Evolutionary conservation across 2,888 invertebrate genomes (phyloP), one percentile per base, ranked within the genome.

Genomic region (Megastigmus dorsalis): DNA sequence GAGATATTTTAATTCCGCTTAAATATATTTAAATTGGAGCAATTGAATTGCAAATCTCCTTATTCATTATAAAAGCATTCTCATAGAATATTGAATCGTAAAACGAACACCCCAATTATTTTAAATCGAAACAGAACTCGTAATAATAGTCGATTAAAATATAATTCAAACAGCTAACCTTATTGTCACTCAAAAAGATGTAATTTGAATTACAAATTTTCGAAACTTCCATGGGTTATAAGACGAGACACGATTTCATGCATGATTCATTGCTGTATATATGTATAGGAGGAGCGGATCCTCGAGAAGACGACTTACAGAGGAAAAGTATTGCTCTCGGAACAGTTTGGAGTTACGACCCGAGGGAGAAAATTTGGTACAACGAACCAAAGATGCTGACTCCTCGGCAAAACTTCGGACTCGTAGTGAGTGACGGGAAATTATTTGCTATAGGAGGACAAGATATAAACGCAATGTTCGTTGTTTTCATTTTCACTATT

Each of bases 391-490:
- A 90, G 13, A 89, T 94, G 79, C 89, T 90, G 18, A 89, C 90
- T 26, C 89, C 92, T 0, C 89, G 93, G 79, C 92, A 93, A 84
- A 92, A 93, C 87, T 94, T 94, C 81, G 93, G 93, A 0, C 88
- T 93, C 4, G 91, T 93, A n/a, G 92, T 91, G 1, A 90, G 91
- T 79, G 90, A 91, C 26, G 91, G 91, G 85, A 91, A 91, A n/a
- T 88, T 94, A 79, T 93, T 91, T 80, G 93, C 93, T 3, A 92
- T 94, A 75, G 94, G 94, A 0, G 94, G 94, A 6, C 92, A 93
- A 86, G 92, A 92, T 83, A 90, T 90, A 75, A 90, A 90, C 81
- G 91, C 92, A 83, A 90, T 90, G 89, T 89, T 78, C 82, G 82
- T 78, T 54, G 3, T 20, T 55, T 41, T 55, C 5, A 55, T 15